A percentile compares a stretch with the other conserved stretches of the same genome.
Evolutionary conservation across 2,888 invertebrate species (phyloP).

Genomic region (Bedellia somnulentella): DNA sequence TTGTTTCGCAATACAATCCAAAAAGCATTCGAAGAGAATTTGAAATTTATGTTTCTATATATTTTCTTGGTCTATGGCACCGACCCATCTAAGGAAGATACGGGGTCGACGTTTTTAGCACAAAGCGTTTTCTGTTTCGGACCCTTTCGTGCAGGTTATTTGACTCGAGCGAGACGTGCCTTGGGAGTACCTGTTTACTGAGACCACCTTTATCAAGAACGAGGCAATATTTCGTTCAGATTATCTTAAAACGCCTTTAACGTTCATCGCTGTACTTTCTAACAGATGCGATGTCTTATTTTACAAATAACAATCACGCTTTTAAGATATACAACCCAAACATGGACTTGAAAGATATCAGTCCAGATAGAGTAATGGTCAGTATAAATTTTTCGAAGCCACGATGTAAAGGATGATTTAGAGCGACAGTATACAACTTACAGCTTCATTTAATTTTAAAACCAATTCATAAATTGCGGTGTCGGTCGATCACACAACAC

Average conservation of each 20-base stretch:
- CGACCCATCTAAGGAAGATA: constrained; percentile 48
- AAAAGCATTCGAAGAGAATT: too few species aligned
- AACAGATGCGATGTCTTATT: constrained; percentile 42
- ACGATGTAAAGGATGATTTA: neutral
- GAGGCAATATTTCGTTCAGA: constrained; percentile 42
- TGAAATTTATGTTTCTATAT: too few species aligned
- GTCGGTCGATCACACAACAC: constrained; percentile 34
- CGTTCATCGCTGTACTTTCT: constrained; percentile 26
- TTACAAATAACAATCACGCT: constrained; percentile 42
- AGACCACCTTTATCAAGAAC: constrained; percentile 40
- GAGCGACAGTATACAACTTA: too few species aligned
- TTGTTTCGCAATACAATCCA: too few species aligned
- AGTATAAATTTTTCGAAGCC: constrained; percentile 4
- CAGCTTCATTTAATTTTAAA: too few species aligned
- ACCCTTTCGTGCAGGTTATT: constrained; percentile 48
- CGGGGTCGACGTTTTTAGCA: constrained; percentile 58
- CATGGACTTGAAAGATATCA: constrained; percentile 2
- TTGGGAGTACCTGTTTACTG: constrained; percentile 37
- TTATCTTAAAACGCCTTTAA: constrained; percentile 44
- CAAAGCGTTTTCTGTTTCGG: constrained; percentile 55
- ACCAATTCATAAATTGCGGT: constrained; percentile 29
- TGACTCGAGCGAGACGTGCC: constrained; percentile 46
- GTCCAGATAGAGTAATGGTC: constrained; percentile 3
- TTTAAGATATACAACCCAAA: constrained; percentile 17
- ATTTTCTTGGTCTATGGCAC: constrained; percentile 46